Conservation (phyloP, 64 coral and sea anemone genomes). For the Hydrozoanthus tunicans region DNA sequence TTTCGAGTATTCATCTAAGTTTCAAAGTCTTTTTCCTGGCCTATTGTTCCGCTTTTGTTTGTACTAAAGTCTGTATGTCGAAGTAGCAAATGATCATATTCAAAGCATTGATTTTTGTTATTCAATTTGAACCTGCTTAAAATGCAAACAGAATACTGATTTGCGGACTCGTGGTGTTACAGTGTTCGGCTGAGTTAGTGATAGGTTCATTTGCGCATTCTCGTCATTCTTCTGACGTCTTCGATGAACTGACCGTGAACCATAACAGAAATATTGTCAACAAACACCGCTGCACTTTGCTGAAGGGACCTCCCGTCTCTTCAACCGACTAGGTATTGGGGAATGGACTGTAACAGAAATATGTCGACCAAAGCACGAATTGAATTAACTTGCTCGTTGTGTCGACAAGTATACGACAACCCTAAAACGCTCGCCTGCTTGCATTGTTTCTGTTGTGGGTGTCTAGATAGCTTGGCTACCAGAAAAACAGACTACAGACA, state of each 20-base stretch:
- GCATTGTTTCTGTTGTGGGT: slow-evolving; percentile 55
- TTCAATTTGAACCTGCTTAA: slow-evolving; percentile 47
- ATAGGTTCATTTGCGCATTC: slow-evolving; percentile 25
- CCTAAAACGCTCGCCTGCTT: slow-evolving; percentile 46
- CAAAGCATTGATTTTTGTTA: slow-evolving; percentile 18
- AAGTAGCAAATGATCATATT: slow-evolving; percentile 1
- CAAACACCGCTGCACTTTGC: slow-evolving; percentile 9
- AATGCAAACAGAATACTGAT: slow-evolving; percentile 42
- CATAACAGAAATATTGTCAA: slow-evolving; percentile 47
- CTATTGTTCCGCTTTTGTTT: slow-evolving; percentile 39
- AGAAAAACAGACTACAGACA: slow-evolving; percentile 63
- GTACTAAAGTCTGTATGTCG: not conserved
- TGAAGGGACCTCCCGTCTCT: slow-evolving; percentile 54
- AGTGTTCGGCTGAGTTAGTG: not conserved
- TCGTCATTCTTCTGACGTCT: slow-evolving; percentile 35
- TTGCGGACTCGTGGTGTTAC: slow-evolving; percentile 33
- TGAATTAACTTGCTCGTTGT: slow-evolving; percentile 43
- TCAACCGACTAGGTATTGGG: not conserved
- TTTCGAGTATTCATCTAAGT: not conserved
- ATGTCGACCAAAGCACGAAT: slow-evolving; percentile 19
- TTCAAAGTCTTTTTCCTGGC: not conserved
- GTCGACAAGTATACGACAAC: slow-evolving; percentile 53
- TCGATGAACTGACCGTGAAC: not conserved
- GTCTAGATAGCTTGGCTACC: slow-evolving; percentile 53
- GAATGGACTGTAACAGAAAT: slow-evolving; percentile 53